A percentile compares a stretch with the other conserved stretches of the same genome.
Conservation (phyloP, 1,140 invertebrate genomes). For the Calephelis virginiensis region DNA sequence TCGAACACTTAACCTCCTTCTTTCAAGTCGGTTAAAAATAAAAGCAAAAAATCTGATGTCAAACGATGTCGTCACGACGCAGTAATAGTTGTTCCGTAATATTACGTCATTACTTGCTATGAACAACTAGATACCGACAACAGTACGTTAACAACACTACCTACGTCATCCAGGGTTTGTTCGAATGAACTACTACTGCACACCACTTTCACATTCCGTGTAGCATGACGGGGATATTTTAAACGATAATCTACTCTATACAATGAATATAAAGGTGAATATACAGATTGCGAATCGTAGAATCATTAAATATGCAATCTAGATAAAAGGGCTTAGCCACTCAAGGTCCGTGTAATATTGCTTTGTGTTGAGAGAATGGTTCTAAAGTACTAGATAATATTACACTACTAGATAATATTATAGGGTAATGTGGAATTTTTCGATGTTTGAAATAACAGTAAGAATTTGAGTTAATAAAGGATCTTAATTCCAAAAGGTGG, state of each 20-base stretch:
- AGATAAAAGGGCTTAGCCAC: constrained; percentile 6
- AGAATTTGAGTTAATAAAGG: too few relatives aligned
- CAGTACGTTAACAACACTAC: neutral
- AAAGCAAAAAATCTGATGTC: neutral
- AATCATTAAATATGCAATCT: constrained; percentile 8
- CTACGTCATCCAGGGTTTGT: constrained; percentile 5
- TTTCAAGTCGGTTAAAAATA: neutral
- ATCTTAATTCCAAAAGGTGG: too few relatives aligned
- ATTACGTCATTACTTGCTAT: constrained; percentile 1
- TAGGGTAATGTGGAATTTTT: too few relatives aligned
- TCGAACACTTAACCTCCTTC: neutral
- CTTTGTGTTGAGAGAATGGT: neutral
- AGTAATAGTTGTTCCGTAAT: constrained; percentile 4
- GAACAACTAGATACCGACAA: neutral
- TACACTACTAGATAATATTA: too few relatives aligned
- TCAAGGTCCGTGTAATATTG: constrained; percentile 5
- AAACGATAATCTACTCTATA: constrained; percentile 24
- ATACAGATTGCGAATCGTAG: neutral
- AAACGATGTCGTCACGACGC: constrained; percentile 1
- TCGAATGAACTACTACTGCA: neutral
- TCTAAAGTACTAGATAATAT: too few relatives aligned
- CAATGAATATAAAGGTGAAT: neutral
- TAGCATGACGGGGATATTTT: constrained; percentile 44
- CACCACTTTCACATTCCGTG: constrained; percentile 52
- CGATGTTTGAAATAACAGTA: too few relatives aligned